Conservation (phyloP, 2,113 vertebrate species). For the Serilophus lunatus region DNA sequence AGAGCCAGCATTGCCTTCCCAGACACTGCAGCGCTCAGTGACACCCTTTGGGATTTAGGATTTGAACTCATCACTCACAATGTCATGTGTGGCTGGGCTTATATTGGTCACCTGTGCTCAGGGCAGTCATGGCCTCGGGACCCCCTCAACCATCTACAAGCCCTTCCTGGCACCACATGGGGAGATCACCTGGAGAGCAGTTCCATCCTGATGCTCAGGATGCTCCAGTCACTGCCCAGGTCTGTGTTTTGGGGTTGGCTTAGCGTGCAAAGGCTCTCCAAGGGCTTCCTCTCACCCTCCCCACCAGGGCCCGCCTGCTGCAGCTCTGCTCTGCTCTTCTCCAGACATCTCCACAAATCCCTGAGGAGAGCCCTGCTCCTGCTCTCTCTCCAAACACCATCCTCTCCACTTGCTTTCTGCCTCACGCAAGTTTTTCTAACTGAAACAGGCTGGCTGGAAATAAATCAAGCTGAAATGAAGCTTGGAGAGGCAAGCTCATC, state of each 20-base stretch:
- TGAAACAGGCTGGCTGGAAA: neutral
- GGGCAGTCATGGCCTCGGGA: accelerated
- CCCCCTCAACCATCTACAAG: accelerated
- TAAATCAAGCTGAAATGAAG: neutral
- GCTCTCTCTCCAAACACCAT: neutral
- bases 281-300: neutral
- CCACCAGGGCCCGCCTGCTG: accelerated
- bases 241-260: neutral
- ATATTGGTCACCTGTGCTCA: neutral
- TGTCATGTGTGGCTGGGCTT: accelerated
- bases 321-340: neutral
- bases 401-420: neutral
- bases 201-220: neutral
- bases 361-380: neutral
- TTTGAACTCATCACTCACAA: neutral
- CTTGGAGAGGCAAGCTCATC: neutral
- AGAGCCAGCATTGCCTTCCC: neutral
- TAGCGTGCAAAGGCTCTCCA: neutral
- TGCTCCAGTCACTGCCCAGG: neutral
- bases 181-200: neutral
- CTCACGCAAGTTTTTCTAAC: neutral
- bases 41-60: neutral
- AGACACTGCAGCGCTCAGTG: neutral
- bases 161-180: accelerated
- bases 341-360: neutral